Base-by-base conservation (phyloP, 2,888 invertebrate species). In the Neocrepidodera transversa region DNA sequence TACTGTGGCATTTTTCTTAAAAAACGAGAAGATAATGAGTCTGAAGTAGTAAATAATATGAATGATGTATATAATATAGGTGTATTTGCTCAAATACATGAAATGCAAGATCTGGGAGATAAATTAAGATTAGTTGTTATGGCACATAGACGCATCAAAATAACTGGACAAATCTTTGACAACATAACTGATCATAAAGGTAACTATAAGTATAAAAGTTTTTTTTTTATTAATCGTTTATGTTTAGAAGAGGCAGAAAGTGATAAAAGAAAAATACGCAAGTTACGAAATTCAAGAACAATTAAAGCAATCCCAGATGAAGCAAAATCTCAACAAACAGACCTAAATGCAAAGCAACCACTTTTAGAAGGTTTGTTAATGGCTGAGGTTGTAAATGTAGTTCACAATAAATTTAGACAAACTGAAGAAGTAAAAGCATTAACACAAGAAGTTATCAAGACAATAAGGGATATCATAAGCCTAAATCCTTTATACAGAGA, bases 1-100 rank as follows among this genome's bases (percentile, higher is more conserved):
- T 99, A 99, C 75, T 91, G 96, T 47, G 99, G 98, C 2, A 91
- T 99, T 48, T 99, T 99, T 76, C 82, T 99, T 69, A 96, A 97
- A 74, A 94, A 90, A 76, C 89, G 90, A 73, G 93, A 94, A 74
- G 94, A 92, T 67, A 92, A 92, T 75, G 93, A 95, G 66, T 83
- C 88, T 0, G 97, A 97, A 75, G 83, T 95, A 13, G 92, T 98
- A 0, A 84, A 88, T 8, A 90, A 84, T 52, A 74, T 97, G 18
- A 87, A 91, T 61, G 97, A 99, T 65, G 84, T 99, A 32, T 92
- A 97, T 76, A 82, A 86, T 50, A 86, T 97, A 18, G 99, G 99
- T 6, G 94, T 97, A 1, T 99, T 99, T 80, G 98, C 96, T 6
- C 97, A 98, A 82, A 97, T 99, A 66, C 94, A 96, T 70, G 98